phyloP scores from a whole-genome alignment of 2,113 vertebrate species.

The Zeus faber region DNA sequence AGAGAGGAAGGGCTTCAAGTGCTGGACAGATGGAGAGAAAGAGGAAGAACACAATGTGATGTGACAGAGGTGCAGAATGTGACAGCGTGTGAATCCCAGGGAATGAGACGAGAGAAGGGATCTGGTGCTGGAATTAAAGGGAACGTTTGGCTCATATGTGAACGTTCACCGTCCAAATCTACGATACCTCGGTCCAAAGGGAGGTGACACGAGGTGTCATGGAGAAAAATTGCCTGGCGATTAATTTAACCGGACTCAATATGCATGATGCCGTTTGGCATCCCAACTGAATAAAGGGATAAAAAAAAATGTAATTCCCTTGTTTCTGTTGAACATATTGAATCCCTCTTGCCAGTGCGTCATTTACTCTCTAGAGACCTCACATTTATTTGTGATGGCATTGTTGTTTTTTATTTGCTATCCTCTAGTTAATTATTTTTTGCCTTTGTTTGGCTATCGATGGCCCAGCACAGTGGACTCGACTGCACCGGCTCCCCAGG shows the following conservation, averaged over 20 bases:
- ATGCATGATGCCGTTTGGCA: neutral
- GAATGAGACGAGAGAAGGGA: slow-evolving; percentile 36
- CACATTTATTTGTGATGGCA: neutral
- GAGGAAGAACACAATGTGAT: slow-evolving; percentile 38
- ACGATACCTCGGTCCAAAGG: slow-evolving; percentile 4
- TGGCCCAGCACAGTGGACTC: no score
- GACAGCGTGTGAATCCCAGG: slow-evolving; percentile 36
- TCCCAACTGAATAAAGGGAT: no score
- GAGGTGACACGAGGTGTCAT: no score
- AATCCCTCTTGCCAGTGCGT: no score
- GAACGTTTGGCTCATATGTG: slow-evolving; percentile 26
- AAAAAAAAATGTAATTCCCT: no score
- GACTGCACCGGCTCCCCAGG: no score
- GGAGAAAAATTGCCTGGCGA: no score
- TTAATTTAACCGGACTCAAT: neutral
- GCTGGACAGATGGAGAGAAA: slow-evolving; percentile 62
- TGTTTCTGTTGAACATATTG: no score
- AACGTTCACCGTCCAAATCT: slow-evolving; percentile 9
- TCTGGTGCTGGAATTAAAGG: slow-evolving; percentile 17
- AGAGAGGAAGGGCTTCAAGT: no score
- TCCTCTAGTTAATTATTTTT: neutral
- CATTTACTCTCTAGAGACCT: neutral
- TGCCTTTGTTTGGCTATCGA: no score
- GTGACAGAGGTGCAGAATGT: slow-evolving; percentile 52
- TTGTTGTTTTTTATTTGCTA: no score